Conservation (phyloP, 2,113 vertebrate genomes). For the Eira barbara region DNA sequence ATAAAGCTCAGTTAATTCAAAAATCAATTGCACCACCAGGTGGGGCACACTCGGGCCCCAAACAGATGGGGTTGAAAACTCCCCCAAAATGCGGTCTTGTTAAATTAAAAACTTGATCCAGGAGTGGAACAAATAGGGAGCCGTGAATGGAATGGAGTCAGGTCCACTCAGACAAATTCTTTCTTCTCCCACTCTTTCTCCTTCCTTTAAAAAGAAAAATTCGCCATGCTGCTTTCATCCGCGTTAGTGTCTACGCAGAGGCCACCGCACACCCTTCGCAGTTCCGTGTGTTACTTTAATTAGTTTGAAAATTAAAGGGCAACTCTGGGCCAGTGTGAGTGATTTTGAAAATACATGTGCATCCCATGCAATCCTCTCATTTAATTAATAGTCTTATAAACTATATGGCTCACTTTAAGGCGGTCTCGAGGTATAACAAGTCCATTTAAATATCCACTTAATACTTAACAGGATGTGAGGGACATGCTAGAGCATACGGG, state of each 20-base stretch:
- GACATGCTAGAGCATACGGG: slow-evolving; percentile 73
- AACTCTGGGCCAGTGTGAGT: slow-evolving; percentile 82
- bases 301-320: slow-evolving; percentile 87
- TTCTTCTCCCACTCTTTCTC: slow-evolving; percentile 68
- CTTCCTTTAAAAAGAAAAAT: slow-evolving; percentile 50
- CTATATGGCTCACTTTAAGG: slow-evolving; percentile 83
- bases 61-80: slow-evolving; percentile 76
- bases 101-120: slow-evolving; percentile 80
- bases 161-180: slow-evolving; percentile 76
- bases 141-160: slow-evolving; percentile 78
- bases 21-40: slow-evolving; percentile 77
- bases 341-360: slow-evolving; percentile 87
- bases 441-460: slow-evolving; percentile 85
- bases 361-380: slow-evolving; percentile 83
- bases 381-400: slow-evolving; percentile 88
- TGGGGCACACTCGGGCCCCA: slow-evolving; percentile 70
- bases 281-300: slow-evolving; percentile 86
- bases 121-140: slow-evolving; percentile 77
- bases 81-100: slow-evolving; percentile 63
- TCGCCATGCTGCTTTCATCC: slow-evolving; percentile 77
- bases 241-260: slow-evolving; percentile 79
- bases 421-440: slow-evolving; percentile 81
- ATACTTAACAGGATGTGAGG: slow-evolving; percentile 85
- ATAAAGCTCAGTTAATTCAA: slow-evolving; percentile 77
- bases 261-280: slow-evolving; percentile 80